phyloP scores from a whole-genome alignment of 2,888 invertebrate species.

The Ethmia dodecea region DNA sequence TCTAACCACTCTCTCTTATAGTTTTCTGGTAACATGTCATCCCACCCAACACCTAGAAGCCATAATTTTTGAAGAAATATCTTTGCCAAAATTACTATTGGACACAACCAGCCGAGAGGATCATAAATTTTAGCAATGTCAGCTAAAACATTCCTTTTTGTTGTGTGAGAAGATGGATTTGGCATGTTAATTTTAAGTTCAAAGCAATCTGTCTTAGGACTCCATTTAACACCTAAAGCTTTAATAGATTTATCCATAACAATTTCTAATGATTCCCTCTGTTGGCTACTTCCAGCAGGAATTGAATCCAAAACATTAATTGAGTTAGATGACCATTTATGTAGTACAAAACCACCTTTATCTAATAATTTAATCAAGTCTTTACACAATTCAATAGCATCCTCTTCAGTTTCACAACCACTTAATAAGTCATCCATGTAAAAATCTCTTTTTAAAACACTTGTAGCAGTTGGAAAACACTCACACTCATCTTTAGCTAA shows the following conservation, averaged over 20 bases:
- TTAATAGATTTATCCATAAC: constrained; percentile 17
- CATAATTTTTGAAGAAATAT: constrained; percentile 19
- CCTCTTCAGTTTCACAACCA: constrained; percentile 10
- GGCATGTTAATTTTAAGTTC: constrained; percentile 16
- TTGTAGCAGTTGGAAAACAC: constrained; percentile 8
- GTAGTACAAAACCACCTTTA: constrained; percentile 17
- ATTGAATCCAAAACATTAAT: too few relatives aligned
- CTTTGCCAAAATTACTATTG: constrained; percentile 11
- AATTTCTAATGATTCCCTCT: constrained; percentile 8
- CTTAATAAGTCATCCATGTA: constrained; percentile 16
- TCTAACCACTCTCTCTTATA: constrained; percentile 12
- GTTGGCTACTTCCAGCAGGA: too few relatives aligned
- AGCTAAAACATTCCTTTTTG: constrained; percentile 13
- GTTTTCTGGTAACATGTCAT: constrained; percentile 8
- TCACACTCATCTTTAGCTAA: constrained; percentile 14
- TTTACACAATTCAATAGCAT: constrained; percentile 10
- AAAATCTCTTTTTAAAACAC: constrained; percentile 16
- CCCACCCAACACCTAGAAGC: constrained; percentile 15
- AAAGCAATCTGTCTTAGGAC: constrained; percentile 19
- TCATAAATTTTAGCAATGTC: constrained; percentile 16
- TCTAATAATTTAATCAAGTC: constrained; percentile 6
- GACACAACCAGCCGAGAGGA: constrained; percentile 17
- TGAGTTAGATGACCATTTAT: constrained; percentile 23
- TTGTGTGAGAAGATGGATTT: neutral
- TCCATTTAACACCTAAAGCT: constrained; percentile 20